These are phyloP conservation scores for Aegithalos caudatus DNA, from an alignment of 2,113 vertebrate species.

Conservation along the genomic window DNA sequence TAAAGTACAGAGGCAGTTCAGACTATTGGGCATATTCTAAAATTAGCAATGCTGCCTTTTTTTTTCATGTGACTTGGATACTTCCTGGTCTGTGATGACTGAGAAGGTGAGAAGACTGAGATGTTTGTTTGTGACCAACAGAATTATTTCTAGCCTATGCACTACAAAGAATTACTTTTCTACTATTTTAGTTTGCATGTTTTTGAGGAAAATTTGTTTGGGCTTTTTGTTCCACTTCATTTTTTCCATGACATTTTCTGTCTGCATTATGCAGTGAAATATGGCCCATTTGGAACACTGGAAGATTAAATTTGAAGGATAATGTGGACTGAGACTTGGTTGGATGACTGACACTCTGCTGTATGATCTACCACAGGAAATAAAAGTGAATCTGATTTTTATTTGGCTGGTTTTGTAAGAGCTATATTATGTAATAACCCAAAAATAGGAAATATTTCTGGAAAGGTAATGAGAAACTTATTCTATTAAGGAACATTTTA, in stretches of 20 bases:
- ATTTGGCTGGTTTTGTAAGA: neutral
- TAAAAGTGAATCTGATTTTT: neutral
- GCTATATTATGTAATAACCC: neutral
- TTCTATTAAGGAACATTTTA: neutral
- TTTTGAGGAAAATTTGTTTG: neutral
- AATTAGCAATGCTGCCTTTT: neutral
- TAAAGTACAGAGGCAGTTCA: neutral
- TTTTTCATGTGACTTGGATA: neutral
- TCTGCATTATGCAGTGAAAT: neutral
- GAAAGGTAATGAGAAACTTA: neutral
- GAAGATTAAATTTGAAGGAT: neutral
- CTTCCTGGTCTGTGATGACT: neutral
- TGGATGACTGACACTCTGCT: neutral
- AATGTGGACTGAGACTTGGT: neutral
- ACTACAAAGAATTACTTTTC: neutral
- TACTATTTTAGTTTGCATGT: neutral
- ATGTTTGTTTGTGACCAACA: neutral
- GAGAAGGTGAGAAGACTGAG: neutral
- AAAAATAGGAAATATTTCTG: neutral
- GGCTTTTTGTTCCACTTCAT: neutral
- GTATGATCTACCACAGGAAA: neutral
- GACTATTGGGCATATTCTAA: neutral
- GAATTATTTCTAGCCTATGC: neutral
- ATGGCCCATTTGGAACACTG: neutral
- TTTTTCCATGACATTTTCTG: neutral